Evolutionary conservation across 2,888 invertebrate species (phyloP).

Genomic region (Coleophora deauratella): DNA sequence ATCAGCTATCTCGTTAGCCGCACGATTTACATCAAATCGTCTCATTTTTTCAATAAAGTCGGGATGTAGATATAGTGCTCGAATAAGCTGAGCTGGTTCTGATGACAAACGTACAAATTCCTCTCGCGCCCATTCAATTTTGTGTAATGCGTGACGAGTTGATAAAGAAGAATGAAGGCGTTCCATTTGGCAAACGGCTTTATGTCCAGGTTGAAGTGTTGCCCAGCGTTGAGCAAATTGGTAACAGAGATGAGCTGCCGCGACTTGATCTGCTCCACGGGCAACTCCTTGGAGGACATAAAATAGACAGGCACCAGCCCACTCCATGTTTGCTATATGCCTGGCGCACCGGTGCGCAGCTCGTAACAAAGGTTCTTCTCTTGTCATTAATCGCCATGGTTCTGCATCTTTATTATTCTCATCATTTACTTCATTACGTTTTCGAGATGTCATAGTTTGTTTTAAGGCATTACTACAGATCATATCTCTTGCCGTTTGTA

Average conservation of each 20-base stretch:
- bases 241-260: constrained; percentile 64
- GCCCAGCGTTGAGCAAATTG: constrained; percentile 70
- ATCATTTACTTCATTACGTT: constrained; percentile 36
- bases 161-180: constrained; percentile 59
- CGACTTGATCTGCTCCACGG: constrained; percentile 69
- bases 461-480: constrained; percentile 69
- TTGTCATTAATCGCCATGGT: constrained; percentile 54
- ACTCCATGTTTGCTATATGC: constrained; percentile 69
- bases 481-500: constrained; percentile 66
- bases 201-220: constrained; percentile 59
- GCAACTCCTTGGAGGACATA: constrained; percentile 66
- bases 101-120: constrained; percentile 56
- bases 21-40: constrained; percentile 57
- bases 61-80: constrained; percentile 58
- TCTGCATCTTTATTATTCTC: constrained; percentile 42
- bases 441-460: constrained; percentile 67
- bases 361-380: constrained; percentile 58
- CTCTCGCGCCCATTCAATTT: constrained; percentile 64
- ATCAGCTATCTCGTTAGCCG: constrained; percentile 67
- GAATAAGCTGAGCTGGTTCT: constrained; percentile 63
- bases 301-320: constrained; percentile 69
- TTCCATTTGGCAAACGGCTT: constrained; percentile 67
- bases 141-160: constrained; percentile 60
- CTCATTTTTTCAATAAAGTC: constrained; percentile 55
- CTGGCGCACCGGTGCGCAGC: constrained; percentile 64